Evolutionary conservation across 2,888 invertebrate genomes (phyloP).

Genomic region (Brachyptera putata): DNA sequence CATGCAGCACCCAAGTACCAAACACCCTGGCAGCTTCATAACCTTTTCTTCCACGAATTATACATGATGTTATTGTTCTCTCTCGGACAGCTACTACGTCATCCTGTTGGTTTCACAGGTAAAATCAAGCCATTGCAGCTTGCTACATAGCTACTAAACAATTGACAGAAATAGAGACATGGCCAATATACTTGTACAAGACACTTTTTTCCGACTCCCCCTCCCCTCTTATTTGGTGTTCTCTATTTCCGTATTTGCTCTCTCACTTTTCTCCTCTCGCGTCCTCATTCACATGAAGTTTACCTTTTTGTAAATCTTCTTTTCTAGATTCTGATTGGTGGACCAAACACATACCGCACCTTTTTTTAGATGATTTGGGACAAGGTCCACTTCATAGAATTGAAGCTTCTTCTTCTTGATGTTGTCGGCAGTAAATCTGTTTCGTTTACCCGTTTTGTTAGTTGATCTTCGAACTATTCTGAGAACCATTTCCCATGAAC

Average conservation of each 20-base stretch:
- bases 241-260: constrained; percentile 19
- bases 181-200: constrained; percentile 17
- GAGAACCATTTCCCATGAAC: neutral
- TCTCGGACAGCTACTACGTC: neutral
- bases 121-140: neutral
- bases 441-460: neutral
- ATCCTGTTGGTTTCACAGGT: no score
- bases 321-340: constrained; percentile 5
- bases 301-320: neutral
- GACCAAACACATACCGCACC: constrained; percentile 16
- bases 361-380: constrained; percentile 16
- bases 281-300: neutral
- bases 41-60: neutral
- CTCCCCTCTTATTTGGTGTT: constrained; percentile 14
- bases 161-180: no score
- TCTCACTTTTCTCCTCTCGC: neutral
- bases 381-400: constrained; percentile 20
- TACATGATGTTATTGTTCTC: neutral
- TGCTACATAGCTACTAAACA: neutral
- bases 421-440: constrained; percentile 17
- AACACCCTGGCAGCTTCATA: neutral
- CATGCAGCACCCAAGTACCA: neutral
- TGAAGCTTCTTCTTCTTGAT: neutral
- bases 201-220: constrained; percentile 8
- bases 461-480: neutral